A percentile compares a stretch with the other conserved stretches of the same genome.
Conservation (phyloP, 2,888 invertebrate genomes). For the Ophion slaviceki region DNA sequence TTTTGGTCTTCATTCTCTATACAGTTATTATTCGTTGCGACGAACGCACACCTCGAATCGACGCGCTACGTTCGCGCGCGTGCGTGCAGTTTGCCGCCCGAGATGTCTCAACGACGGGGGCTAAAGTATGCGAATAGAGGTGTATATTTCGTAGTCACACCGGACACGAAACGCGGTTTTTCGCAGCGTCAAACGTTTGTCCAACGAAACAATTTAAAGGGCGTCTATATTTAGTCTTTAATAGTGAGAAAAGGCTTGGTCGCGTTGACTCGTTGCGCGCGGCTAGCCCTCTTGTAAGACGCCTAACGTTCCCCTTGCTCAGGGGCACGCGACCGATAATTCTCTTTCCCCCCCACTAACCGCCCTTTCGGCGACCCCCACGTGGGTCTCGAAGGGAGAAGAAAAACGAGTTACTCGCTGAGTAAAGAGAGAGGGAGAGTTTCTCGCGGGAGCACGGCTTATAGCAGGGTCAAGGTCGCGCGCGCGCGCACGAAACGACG, state of each 20-base stretch:
- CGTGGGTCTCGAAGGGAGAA: not conserved
- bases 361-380: not conserved
- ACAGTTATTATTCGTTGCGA: no score
- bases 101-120: no score
- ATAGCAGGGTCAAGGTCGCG: not conserved
- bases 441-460: no score
- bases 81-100: not conserved
- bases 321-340: not conserved
- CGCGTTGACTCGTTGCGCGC: no score
- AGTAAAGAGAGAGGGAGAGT: not conserved
- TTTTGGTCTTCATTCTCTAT: no score
- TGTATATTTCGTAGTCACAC: no score
- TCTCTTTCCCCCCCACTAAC: not conserved
- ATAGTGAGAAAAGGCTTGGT: no score
- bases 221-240: conserved; percentile 55
- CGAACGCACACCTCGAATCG: no score
- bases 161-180: not conserved
- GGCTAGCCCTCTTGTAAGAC: no score
- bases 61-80: not conserved
- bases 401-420: not conserved
- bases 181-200: conserved; percentile 31
- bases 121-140: no score
- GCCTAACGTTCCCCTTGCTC: no score
- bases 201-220: conserved; percentile 49
- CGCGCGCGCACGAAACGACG: conserved; percentile 1